A percentile compares a stretch with the other conserved stretches of the same genome.
These are phyloP conservation scores for Nycticryphes semicollaris DNA, from an alignment of 2,113 vertebrate genomes.

Conservation along the genomic window DNA sequence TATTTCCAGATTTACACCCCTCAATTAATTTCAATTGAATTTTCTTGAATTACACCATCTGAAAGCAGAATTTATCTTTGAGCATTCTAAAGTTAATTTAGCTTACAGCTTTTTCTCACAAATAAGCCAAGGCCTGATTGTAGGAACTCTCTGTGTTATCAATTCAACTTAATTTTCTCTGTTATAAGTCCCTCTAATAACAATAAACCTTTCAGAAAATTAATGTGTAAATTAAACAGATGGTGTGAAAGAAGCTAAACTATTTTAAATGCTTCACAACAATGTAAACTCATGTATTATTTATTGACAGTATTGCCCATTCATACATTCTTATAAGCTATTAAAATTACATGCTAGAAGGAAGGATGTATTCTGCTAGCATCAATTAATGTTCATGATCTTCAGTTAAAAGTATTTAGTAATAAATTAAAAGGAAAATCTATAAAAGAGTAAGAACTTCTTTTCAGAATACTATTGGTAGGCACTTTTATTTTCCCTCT, in stretches of 20 bases:
- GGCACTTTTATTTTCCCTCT: not conserved
- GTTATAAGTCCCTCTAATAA: conserved; percentile 9
- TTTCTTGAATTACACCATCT: conserved; percentile 35
- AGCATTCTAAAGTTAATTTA: conserved; percentile 35
- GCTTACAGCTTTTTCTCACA: conserved; percentile 24
- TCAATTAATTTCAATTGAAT: conserved; percentile 55
- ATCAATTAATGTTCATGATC: not conserved
- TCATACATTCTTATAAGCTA: not conserved
- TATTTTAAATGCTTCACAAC: conserved; percentile 6
- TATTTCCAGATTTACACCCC: conserved; percentile 46
- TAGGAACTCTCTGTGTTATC: conserved; percentile 38
- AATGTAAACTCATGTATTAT: conserved; percentile 45
- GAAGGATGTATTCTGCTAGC: not conserved
- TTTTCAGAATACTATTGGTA: not conserved
- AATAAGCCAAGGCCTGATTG: not conserved
- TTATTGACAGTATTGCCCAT: conserved; percentile 9
- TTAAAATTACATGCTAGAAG: conserved; percentile 13
- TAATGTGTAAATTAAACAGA: conserved; percentile 29
- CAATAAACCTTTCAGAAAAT: conserved; percentile 38
- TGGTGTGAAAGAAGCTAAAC: conserved; percentile 10
- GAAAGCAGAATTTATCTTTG: conserved; percentile 35
- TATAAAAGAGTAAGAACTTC: not conserved
- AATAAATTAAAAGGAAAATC: conserved; percentile 26
- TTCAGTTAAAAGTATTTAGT: not conserved
- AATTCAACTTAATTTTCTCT: conserved; percentile 36